Percentiles rank a stretch among this genome's conserved stretches.
Conservation (phyloP, 2,113 vertebrate genomes). For the Pyrgilauda ruficollis region DNA sequence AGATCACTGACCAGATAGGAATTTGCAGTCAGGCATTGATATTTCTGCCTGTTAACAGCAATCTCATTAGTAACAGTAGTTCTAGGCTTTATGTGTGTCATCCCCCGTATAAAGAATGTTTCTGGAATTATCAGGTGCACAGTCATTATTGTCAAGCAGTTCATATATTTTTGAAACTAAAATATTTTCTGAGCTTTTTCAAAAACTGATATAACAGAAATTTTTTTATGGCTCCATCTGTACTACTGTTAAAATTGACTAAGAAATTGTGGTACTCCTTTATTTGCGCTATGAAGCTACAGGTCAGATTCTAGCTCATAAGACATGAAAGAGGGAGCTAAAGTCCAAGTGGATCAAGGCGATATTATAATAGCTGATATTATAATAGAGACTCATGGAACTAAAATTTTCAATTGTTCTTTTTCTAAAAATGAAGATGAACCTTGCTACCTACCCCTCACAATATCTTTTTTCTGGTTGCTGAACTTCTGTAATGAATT, state of each 20-base stretch:
- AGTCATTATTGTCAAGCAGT: background rate
- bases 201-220: background rate
- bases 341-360: background rate
- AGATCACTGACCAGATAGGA: background rate
- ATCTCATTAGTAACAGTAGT: background rate
- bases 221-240: background rate
- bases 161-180: background rate
- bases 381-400: background rate
- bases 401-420: background rate
- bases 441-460: background rate
- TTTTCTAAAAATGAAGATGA: background rate
- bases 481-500: background rate
- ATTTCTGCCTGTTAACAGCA: background rate
- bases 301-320: background rate
- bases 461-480: background rate
- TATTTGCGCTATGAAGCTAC: background rate
- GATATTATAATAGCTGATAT: background rate
- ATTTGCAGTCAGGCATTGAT: background rate
- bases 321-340: background rate
- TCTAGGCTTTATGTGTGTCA: background rate
- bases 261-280: background rate
- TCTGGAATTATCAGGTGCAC: background rate
- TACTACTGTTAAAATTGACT: background rate
- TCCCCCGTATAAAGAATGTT: background rate
- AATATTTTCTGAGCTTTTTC: background rate